Evolutionary conservation across 2,888 invertebrate genomes (phyloP).

Genomic region (Drosophila picticornis): DNA sequence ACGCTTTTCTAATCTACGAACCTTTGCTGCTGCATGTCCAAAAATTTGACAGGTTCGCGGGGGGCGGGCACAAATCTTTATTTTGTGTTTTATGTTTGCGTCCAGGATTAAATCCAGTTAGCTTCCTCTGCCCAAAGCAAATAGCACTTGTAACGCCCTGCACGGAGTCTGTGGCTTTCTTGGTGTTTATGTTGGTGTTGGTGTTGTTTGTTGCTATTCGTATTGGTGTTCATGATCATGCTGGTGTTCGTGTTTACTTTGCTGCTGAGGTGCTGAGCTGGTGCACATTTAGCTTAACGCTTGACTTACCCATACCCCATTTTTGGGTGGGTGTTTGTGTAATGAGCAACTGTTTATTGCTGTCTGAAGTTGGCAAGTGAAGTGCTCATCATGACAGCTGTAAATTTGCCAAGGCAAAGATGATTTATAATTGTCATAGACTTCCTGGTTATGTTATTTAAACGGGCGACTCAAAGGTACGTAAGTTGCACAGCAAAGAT

Average conservation of each 20-base stretch:
- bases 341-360: slow-evolving; percentile 73
- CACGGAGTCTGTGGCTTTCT: slow-evolving; percentile 30
- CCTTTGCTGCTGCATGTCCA: slow-evolving; percentile 76
- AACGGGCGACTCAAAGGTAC: slow-evolving; percentile 55
- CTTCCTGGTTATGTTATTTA: slow-evolving; percentile 71
- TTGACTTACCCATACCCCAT: slow-evolving; percentile 54
- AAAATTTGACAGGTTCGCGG: slow-evolving; percentile 66
- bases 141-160: slow-evolving; percentile 60
- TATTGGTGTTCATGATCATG: slow-evolving; percentile 40
- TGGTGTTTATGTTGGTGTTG: slow-evolving; percentile 32
- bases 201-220: slow-evolving; percentile 19
- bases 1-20: slow-evolving; percentile 82
- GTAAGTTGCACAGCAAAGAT: slow-evolving; percentile 31
- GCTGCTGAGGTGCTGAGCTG: slow-evolving; percentile 49
- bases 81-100: slow-evolving; percentile 62
- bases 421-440: slow-evolving; percentile 78
- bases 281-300: slow-evolving; percentile 52
- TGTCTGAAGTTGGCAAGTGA: slow-evolving; percentile 65
- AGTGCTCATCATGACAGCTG: slow-evolving; percentile 73
- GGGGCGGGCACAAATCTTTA: slow-evolving; percentile 52
- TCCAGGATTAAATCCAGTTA: slow-evolving; percentile 63
- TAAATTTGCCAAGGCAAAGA: slow-evolving; percentile 68
- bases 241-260: slow-evolving; percentile 53
- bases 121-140: slow-evolving; percentile 58
- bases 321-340: slow-evolving; percentile 70